Percentiles rank a stretch among this genome's conserved stretches.
phyloP scores from a whole-genome alignment of 2,888 invertebrate genomes.

The Drosophila borborema region DNA sequence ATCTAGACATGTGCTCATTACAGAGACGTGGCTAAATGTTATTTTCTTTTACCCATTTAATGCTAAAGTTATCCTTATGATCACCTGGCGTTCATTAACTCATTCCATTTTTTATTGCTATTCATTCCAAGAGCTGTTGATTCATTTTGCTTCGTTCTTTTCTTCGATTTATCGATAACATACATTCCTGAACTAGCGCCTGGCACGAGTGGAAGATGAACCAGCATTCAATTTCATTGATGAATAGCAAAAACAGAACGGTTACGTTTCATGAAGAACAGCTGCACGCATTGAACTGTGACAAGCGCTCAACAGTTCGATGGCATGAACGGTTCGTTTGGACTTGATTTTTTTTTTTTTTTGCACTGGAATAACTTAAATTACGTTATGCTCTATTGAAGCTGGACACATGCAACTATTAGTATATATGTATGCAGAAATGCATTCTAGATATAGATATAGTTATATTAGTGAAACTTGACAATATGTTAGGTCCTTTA shows the following conservation, averaged over 20 bases:
- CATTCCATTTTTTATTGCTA: no score
- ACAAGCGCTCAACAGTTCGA: conserved; percentile 4
- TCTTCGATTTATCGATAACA: conserved; percentile 3
- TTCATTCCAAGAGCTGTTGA: not conserved
- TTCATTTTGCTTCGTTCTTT: not conserved
- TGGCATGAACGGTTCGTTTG: not conserved
- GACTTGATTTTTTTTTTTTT: not conserved
- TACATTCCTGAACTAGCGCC: not conserved
- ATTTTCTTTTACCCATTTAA: not conserved
- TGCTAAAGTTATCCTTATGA: not conserved
- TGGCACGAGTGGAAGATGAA: not conserved
- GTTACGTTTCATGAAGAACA: not conserved
- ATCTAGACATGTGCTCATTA: conserved; percentile 1
- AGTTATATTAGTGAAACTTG: no score
- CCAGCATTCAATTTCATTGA: not conserved
- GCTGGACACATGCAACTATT: no score
- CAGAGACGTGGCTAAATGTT: conserved; percentile 6
- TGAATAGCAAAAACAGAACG: not conserved
- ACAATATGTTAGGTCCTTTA: no score
- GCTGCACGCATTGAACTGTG: not conserved
- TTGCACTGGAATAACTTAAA: not conserved
- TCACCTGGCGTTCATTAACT: not conserved
- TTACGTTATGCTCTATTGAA: not conserved
- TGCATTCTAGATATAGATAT: no score
- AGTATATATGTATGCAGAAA: no score